A percentile compares a stretch with the other conserved stretches of the same genome.
Conservation (phyloP, 2,888 invertebrate species). For the Chaetogeoica ovagalla region DNA sequence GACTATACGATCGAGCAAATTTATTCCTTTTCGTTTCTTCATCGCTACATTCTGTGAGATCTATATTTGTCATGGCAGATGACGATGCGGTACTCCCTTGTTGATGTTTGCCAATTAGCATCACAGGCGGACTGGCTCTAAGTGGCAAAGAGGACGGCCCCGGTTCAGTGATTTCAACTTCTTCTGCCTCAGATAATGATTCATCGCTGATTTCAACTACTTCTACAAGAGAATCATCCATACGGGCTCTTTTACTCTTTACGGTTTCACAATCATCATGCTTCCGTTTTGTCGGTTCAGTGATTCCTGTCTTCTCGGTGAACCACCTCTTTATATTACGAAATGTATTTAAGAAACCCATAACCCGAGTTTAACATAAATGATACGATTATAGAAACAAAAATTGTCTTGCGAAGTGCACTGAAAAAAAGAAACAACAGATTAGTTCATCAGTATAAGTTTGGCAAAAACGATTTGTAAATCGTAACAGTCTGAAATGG, state of each 20-base stretch:
- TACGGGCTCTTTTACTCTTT: conserved; percentile 32
- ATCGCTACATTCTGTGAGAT: conserved; percentile 10
- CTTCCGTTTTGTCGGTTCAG: conserved; percentile 31
- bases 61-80: background rate
- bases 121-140: conserved; percentile 38
- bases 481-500: too few relatives aligned
- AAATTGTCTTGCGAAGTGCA: background rate
- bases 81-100: background rate
- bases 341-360: conserved; percentile 34
- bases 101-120: conserved; percentile 3
- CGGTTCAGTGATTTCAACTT: conserved; percentile 43
- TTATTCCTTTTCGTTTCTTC: background rate
- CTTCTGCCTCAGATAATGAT: conserved; percentile 33
- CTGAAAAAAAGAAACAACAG: background rate
- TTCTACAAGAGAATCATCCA: conserved; percentile 46
- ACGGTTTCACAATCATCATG: conserved; percentile 16
- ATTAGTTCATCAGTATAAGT: background rate
- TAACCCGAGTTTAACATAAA: conserved; percentile 34
- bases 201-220: conserved; percentile 43
- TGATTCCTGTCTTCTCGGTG: conserved; percentile 19
- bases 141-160: conserved; percentile 34
- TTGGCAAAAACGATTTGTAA: background rate
- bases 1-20: background rate
- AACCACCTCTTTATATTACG: conserved; percentile 23
- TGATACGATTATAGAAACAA: too few relatives aligned